Evolutionary conservation across 2,113 vertebrate genomes (phyloP), one percentile per base, ranked within the genome.

Genomic region (Corythornis vintsioides): DNA sequence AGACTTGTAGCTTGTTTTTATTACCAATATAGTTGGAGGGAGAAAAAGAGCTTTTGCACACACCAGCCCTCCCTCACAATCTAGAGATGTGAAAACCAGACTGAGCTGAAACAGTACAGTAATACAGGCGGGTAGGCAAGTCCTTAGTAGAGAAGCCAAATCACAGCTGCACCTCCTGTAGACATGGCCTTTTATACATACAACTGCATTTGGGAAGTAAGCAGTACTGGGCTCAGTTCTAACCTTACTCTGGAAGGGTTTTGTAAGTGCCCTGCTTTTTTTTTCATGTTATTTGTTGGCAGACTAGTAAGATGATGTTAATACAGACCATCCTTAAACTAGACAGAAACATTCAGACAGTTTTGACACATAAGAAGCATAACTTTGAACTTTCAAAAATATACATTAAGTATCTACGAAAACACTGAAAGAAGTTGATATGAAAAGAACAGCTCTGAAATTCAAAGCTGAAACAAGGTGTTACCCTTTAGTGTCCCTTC

Each of bases 391-490:
- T 59, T 47, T 56, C 50, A 40, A 24, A 42, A 79, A 72, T 73
- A 86, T 18, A 69, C 38, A 72, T 53, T 84, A 82, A 60, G n/a
- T 14, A 65, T 8, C 56, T 43, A 75, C 21, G 82, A 70, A 77
- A 93, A 84, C 66, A 70, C 0, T 6, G 15, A 48, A 69, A 86
- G 17, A 86, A 80, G 52, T n/a, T 65, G 50, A 69, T 87, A 45
- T 8, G 65, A 60, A 71, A 89, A 65, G 16, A 75, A 42, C 21
- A 72, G 83, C 15, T 88, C 42, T 73, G 33, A 79, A 88, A 85
- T 73, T 88, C 63, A 89, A 90, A 89, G 66, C 22, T 47, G 55
- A 85, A 90, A 71, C n/a, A 6, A 86, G 83, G 21, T 7, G 29
- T 70, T 57, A 82, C 18, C 74, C 59, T 91, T 60, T 43, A 55